A percentile compares a stretch with the other conserved stretches of the same genome.
Conservation (phyloP, 2,888 invertebrate genomes). For the Cremastinae sp. region DNA sequence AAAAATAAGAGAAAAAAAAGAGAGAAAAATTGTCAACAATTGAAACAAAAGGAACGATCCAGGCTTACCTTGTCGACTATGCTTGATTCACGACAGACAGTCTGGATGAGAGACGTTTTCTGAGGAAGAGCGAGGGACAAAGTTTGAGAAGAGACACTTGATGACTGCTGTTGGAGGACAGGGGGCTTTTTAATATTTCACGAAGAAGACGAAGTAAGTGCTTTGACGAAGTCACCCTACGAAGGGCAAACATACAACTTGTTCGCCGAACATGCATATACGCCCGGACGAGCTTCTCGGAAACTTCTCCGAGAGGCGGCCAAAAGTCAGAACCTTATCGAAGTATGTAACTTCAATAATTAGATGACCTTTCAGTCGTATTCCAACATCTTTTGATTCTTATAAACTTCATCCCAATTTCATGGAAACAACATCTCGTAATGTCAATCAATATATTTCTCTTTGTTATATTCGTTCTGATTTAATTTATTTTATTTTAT, state of each 20-base stretch:
- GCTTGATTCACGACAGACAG: slow-evolving; percentile 28
- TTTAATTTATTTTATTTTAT: no score
- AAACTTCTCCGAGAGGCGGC: slow-evolving; percentile 20
- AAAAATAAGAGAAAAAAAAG: not conserved
- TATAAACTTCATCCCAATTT: no score
- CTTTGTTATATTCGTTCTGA: no score
- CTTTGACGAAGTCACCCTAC: slow-evolving; percentile 56
- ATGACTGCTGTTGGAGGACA: slow-evolving; percentile 31
- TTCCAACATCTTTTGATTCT: no score
- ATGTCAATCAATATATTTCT: no score
- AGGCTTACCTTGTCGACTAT: slow-evolving; percentile 16
- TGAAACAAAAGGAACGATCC: slow-evolving; percentile 50
- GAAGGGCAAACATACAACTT: slow-evolving; percentile 52
- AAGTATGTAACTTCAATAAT: not conserved
- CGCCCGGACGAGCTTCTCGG: not conserved
- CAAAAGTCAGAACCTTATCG: slow-evolving; percentile 25
- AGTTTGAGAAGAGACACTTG: slow-evolving; percentile 43
- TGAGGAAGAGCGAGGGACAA: slow-evolving; percentile 22
- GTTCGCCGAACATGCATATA: slow-evolving; percentile 6
- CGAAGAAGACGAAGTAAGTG: slow-evolving; percentile 48
- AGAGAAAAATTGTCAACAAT: slow-evolving; percentile 43
- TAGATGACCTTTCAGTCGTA: no score
- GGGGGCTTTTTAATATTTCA: slow-evolving; percentile 45
- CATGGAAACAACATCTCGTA: no score
- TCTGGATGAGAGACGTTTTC: slow-evolving; percentile 30